phyloP scores from a whole-genome alignment of 2,888 invertebrate species.

The Melanchra persicariae region DNA sequence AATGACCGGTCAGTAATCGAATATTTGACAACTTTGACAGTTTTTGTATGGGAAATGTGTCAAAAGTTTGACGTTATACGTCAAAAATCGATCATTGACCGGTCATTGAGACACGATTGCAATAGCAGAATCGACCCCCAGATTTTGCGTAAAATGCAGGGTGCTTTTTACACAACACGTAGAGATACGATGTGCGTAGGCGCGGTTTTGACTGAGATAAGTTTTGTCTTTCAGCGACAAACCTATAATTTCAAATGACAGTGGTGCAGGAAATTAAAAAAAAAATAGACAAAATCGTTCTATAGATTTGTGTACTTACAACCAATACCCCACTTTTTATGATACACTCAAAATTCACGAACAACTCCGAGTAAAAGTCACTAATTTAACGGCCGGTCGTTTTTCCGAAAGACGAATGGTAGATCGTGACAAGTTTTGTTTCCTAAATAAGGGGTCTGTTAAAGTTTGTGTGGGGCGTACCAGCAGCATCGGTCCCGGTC shows the following conservation, averaged over 20 bases:
- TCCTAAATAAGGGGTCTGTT: slow-evolving; percentile 67
- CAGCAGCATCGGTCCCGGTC: slow-evolving; percentile 66
- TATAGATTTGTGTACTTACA: slow-evolving; percentile 1
- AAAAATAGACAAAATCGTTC: neutral
- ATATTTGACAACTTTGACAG: too few relatives aligned
- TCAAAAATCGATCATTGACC: too few relatives aligned
- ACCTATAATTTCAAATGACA: too few relatives aligned
- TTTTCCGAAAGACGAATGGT: slow-evolving; percentile 61
- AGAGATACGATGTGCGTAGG: neutral
- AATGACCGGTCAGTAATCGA: too few relatives aligned
- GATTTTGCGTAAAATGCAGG: too few relatives aligned
- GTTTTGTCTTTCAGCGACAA: neutral
- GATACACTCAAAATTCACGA: slow-evolving; percentile 18
- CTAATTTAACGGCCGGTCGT: slow-evolving; percentile 42
- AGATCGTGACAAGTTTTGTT: slow-evolving; percentile 64
- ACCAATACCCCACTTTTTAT: slow-evolving; percentile 13
- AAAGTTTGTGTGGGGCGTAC: slow-evolving; percentile 64
- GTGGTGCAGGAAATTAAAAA: neutral
- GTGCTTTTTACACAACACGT: neutral
- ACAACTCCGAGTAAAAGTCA: slow-evolving; percentile 33
- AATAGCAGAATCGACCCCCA: too few relatives aligned
- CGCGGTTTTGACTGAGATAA: neutral
- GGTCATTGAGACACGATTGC: too few relatives aligned
- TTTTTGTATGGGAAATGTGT: too few relatives aligned
- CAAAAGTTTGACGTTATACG: too few relatives aligned